Evolutionary conservation across 2,113 vertebrate genomes (phyloP).

Genomic region (Jacana jacana): DNA sequence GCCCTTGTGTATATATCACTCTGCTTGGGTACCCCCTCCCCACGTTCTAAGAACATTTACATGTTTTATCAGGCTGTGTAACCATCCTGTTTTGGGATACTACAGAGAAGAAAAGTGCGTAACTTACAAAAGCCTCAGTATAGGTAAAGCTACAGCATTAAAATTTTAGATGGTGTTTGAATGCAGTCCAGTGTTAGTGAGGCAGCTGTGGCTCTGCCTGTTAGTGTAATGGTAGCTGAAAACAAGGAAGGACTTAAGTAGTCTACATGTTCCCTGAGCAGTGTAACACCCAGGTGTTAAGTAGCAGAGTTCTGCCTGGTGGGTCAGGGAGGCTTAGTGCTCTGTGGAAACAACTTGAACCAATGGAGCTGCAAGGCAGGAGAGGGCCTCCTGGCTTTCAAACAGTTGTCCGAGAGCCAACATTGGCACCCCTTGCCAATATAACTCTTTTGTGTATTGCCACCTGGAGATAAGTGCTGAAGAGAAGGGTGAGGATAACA

Average conservation of each 20-base stretch:
- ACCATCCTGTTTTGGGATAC: not conserved
- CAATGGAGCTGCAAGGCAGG: not conserved
- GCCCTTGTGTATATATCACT: not conserved
- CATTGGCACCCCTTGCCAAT: not conserved
- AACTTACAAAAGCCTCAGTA: not conserved
- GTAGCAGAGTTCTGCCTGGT: not conserved
- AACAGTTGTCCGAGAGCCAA: not conserved
- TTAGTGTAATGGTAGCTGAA: not conserved
- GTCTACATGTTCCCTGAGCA: rapidly evolving
- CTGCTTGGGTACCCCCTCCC: not conserved
- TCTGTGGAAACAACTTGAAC: not conserved
- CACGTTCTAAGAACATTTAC: not conserved
- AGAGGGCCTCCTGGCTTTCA: not conserved
- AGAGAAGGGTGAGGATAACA: not conserved
- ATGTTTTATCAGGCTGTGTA: rapidly evolving
- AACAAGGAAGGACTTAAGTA: not conserved
- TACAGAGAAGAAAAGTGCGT: not conserved
- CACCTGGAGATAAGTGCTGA: not conserved
- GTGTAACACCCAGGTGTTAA: not conserved
- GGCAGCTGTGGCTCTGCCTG: not conserved
- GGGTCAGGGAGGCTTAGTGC: not conserved
- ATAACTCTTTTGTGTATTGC: not conserved
- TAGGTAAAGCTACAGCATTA: not conserved
- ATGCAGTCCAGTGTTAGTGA: not conserved
- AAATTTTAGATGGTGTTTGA: not conserved